Percentiles rank a stretch among this genome's conserved stretches.
These are phyloP conservation scores for Phocoena sinus DNA, from an alignment of 2,113 vertebrate genomes.

Conservation along the genomic window DNA sequence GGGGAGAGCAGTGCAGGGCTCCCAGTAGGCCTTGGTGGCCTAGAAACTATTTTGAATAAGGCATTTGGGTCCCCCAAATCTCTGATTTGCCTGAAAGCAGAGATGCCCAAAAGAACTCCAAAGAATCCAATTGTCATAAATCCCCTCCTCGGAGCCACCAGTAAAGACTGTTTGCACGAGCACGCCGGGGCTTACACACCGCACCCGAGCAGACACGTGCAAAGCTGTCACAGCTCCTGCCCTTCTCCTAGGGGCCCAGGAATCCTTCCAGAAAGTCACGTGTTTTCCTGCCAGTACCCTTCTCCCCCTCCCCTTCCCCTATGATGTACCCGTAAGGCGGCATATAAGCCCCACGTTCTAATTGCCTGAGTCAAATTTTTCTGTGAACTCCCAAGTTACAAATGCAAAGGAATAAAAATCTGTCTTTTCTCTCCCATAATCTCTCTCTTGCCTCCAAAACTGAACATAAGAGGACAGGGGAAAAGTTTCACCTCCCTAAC, in stretches of 20 bases:
- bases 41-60: neutral
- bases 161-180: rapidly evolving
- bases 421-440: neutral
- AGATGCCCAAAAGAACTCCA: neutral
- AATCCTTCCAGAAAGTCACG: too few species aligned
- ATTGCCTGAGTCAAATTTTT: neutral
- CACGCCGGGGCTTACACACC: rapidly evolving
- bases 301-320: neutral
- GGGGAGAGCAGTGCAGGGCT: neutral
- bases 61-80: neutral
- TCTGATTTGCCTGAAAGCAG: neutral
- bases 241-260: neutral
- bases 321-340: rapidly evolving
- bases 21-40: rapidly evolving
- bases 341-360: neutral
- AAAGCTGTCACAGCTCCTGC: rapidly evolving
- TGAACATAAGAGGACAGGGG: neutral
- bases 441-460: neutral
- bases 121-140: neutral
- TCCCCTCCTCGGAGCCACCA: neutral
- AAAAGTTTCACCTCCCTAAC: rapidly evolving
- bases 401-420: rapidly evolving
- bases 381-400: neutral
- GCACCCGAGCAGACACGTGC: neutral
- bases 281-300: neutral